Evolutionary conservation across 1,140 invertebrate species (phyloP), one percentile per base, ranked within the genome.

Genomic region (Drosophila triauraria): DNA sequence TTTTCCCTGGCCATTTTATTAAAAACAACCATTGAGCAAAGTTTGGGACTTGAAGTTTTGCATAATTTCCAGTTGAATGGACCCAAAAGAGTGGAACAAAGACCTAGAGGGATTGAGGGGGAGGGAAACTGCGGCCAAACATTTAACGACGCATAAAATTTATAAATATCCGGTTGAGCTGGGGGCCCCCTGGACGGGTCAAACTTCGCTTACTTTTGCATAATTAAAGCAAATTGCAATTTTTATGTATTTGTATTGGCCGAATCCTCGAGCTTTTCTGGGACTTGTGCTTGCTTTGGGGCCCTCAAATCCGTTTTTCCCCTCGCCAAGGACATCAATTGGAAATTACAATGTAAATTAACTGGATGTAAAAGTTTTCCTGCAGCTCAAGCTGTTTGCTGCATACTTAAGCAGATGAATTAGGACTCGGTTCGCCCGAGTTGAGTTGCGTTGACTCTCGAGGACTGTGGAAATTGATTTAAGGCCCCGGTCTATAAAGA

Each of bases 101-200:
- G 47, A 25, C 48, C 69, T 56, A 32, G 53, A 70, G 65, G 48
- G 51, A 42, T 50, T 50, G 15, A 20, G 9, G 20, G 50, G n/a
- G 35, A 5, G 9, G 20, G 40, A 17, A 77, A 65, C 38, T 77
- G 44, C 58, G 58, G 23, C 53, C 69, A 78, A 82, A 67, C 76
- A 79, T 84, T 84, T 80, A 84, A 77, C 76, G 81, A 84, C 54
- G 81, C 81, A 83, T 84, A 84, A 84, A 84, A 80, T 80, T 67
- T 84, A 76, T 76, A 83, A 83, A 83, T 79, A 83, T 80, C 44
- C 23, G 23, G 38, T 15, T 9, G 51, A 27, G 13, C 12, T 15
- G 30, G 25, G 13, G 17, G 27, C 27, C 27, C 27, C 40, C 17
- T 54, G 30, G 38, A 38, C 56, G 74, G 81, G 61, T 70, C 81